phyloP scores from a whole-genome alignment of 92 coral and sea anemone species.

The Ricordea florida region DNA sequence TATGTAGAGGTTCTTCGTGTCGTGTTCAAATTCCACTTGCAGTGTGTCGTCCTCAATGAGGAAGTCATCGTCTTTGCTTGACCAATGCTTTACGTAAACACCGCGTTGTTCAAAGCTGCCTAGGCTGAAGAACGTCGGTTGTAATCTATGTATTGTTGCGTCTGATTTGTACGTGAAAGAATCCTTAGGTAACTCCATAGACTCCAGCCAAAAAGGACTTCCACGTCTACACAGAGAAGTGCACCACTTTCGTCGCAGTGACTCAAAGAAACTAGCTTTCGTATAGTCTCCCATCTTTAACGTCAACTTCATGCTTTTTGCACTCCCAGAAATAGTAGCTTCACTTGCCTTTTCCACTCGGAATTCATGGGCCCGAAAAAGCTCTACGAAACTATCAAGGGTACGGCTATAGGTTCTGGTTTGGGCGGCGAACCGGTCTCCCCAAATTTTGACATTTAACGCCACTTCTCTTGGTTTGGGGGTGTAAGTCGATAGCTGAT shows the following conservation, averaged over 20 bases:
- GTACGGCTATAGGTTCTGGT: neutral
- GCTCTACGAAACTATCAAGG: neutral
- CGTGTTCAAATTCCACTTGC: constrained; percentile 77
- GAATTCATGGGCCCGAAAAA: neutral
- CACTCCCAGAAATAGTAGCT: neutral
- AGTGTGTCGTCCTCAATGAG: constrained; percentile 22
- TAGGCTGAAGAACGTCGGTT: constrained; percentile 53
- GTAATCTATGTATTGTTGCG: constrained; percentile 40
- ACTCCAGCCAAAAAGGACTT: constrained; percentile 70
- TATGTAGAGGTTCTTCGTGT: constrained; percentile 57
- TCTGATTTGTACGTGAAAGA: constrained; percentile 44
- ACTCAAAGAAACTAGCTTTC: constrained; percentile 45
- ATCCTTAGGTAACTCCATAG: constrained; percentile 37
- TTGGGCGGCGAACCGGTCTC: neutral
- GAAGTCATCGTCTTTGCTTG: constrained; percentile 1
- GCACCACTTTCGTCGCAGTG: constrained; percentile 63
- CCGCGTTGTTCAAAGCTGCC: constrained; percentile 73
- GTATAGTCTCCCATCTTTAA: constrained; percentile 4
- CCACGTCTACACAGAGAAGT: constrained; percentile 33
- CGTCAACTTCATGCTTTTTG: neutral
- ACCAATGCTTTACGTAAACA: constrained; percentile 66
- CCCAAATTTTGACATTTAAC: neutral
- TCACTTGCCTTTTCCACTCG: neutral
- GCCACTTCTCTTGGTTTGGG: neutral
- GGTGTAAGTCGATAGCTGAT: neutral